These are phyloP conservation scores for Theristicus caerulescens DNA, from an alignment of 2,113 vertebrate genomes.

Conservation along the genomic window DNA sequence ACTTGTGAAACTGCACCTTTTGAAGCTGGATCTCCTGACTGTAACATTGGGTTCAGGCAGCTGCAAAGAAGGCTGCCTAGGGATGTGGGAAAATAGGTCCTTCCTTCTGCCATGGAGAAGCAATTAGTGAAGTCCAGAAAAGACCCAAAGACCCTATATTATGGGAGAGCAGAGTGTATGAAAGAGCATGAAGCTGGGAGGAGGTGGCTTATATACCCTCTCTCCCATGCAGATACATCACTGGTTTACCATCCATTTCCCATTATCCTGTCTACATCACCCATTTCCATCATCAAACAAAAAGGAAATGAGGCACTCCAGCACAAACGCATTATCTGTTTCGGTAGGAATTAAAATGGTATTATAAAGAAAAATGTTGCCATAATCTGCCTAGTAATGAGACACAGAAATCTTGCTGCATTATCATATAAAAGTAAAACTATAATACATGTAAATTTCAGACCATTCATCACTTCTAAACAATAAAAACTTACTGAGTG, in stretches of 20 bases:
- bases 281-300: neutral
- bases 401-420: neutral
- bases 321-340: neutral
- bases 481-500: neutral
- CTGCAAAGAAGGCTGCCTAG: neutral
- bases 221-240: neutral
- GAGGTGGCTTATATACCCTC: neutral
- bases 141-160: neutral
- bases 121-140: neutral
- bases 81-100: neutral
- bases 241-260: neutral
- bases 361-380: neutral
- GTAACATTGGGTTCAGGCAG: neutral
- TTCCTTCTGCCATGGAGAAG: neutral
- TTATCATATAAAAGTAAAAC: neutral
- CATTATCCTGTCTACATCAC: neutral
- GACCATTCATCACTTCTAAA: neutral
- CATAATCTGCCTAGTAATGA: neutral
- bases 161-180: neutral
- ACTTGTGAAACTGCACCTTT: neutral
- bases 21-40: neutral
- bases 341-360: neutral
- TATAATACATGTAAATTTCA: neutral
- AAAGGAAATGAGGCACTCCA: neutral
- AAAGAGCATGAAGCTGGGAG: neutral